Evolutionary conservation across 2,888 invertebrate genomes (phyloP).

Genomic region (Lasioglossum villosulum): DNA sequence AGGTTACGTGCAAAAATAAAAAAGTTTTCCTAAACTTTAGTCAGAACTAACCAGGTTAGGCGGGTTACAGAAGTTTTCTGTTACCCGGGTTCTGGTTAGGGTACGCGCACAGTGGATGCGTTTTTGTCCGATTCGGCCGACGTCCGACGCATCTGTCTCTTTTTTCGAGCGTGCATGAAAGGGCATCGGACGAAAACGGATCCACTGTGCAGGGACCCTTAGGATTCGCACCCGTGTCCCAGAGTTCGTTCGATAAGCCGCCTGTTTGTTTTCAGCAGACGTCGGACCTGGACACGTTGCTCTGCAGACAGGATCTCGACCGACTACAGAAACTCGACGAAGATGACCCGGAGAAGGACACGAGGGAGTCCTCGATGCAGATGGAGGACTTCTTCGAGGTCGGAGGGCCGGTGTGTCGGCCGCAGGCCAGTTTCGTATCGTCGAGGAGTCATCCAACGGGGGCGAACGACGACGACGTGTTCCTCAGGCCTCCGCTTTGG

Average conservation of each 20-base stretch:
- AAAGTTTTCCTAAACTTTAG: too few species aligned
- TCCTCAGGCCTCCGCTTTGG: slow-evolving; percentile 95
- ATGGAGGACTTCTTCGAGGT: slow-evolving; percentile 89
- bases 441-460: slow-evolving; percentile 85
- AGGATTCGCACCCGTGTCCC: too few species aligned
- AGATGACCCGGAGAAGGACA: slow-evolving; percentile 84
- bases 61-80: too few species aligned
- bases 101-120: too few species aligned
- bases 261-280: slow-evolving; percentile 86
- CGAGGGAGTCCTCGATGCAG: slow-evolving; percentile 86
- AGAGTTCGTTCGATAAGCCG: not conserved
- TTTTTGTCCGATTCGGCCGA: too few species aligned
- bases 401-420: slow-evolving; percentile 75
- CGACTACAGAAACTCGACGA: slow-evolving; percentile 88
- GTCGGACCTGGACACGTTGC: slow-evolving; percentile 92
- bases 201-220: too few species aligned
- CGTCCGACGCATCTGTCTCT: too few species aligned
- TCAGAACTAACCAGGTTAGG: too few species aligned
- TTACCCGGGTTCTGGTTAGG: too few species aligned
- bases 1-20: too few species aligned
- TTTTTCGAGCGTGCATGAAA: too few species aligned
- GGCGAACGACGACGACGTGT: slow-evolving; percentile 91
- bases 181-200: too few species aligned
- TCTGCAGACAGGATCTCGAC: slow-evolving; percentile 91
- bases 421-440: slow-evolving; percentile 86